A percentile compares a stretch with the other conserved stretches of the same genome.
These are phyloP conservation scores for Mesorhabditis belari DNA, from an alignment of 2,888 invertebrate genomes.

Conservation along the genomic window DNA sequence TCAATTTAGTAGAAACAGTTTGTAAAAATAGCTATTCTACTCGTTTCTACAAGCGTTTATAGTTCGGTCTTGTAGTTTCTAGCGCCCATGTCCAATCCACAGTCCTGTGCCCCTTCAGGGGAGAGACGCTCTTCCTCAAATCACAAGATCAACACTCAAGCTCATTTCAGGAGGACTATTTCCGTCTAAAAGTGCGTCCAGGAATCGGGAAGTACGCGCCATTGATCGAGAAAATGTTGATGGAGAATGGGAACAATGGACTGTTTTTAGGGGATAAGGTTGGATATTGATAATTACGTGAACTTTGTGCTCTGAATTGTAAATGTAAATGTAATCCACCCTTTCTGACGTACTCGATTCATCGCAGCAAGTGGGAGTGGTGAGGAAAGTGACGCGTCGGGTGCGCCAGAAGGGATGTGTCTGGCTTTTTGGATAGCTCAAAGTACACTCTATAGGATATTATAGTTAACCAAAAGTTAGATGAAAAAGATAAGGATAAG, in stretches of 20 bases:
- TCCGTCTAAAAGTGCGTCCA: slow-evolving; percentile 36
- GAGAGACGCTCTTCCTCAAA: not conserved
- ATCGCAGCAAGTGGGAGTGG: not conserved
- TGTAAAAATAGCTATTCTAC: too few species aligned
- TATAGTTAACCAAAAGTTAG: not conserved
- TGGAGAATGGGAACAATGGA: slow-evolving; percentile 38
- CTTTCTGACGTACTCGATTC: not conserved
- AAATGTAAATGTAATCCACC: not conserved
- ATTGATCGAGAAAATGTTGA: slow-evolving; percentile 37
- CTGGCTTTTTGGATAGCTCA: too few species aligned
- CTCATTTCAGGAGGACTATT: slow-evolving; percentile 17
- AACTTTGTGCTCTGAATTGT: not conserved
- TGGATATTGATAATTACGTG: not conserved
- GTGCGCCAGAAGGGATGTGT: too few species aligned
- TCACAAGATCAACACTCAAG: not conserved
- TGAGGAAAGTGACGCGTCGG: too few species aligned
- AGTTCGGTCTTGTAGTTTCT: too few species aligned
- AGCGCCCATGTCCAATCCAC: too few species aligned
- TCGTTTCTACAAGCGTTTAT: too few species aligned
- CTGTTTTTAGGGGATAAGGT: slow-evolving; percentile 37
- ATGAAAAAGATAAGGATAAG: not conserved
- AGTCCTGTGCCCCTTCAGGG: too few species aligned
- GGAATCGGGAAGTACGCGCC: slow-evolving; percentile 39
- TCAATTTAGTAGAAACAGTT: too few species aligned
- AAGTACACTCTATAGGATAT: too few species aligned